Evolutionary conservation across 2,797 vertebrate genomes (phyloP), one percentile per base, ranked within the genome.

Genomic region (Thunnus albacares): DNA sequence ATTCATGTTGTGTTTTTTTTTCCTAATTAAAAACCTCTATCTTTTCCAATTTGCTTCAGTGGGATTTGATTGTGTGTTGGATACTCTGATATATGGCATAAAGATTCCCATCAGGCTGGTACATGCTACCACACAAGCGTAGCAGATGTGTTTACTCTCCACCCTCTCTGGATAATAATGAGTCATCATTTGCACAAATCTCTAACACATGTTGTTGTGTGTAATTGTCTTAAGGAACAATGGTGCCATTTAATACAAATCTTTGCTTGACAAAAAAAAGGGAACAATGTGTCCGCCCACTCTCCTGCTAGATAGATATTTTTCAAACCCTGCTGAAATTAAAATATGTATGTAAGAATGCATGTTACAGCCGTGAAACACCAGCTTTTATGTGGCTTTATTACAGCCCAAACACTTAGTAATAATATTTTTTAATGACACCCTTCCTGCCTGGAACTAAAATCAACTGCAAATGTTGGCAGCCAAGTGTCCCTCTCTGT

Each of bases 141-240:
- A 80, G 64, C 85, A 85, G 75, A 83, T 81, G 85, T 88, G 85
- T 87, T 90, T 89, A 79, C 86, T 76, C 78, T 80, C 53, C 49
- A 38, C 51, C 55, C 68, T 84, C 83, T 18, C 57, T 71, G 77
- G 68, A 69, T 56, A 53, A 68, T 41, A 71, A 66, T 85, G 83
- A 86, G 61, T 83, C 84, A 90, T 73, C 75, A 66, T 65, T 72
- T 86, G 52, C 64, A 85, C 67, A 76, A 52, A 75, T 67, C 81
- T 71, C 75, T 38, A 67, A 77, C 60, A 70, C 81, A 68, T 49
- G 65, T 63, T 60, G 2, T 53, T 51, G 33, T 30, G 56, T 33
- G 28, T 28, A 58, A 51, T 67, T 22, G 67, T 60, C 67, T 60
- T 18, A 62, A 60, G 55, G 59, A 75, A 51, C 53, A 49, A 22